A percentile compares a stretch with the other conserved stretches of the same genome.
phyloP scores from a whole-genome alignment of 2,797 vertebrate species.

The Mormyrops boulengeri region DNA sequence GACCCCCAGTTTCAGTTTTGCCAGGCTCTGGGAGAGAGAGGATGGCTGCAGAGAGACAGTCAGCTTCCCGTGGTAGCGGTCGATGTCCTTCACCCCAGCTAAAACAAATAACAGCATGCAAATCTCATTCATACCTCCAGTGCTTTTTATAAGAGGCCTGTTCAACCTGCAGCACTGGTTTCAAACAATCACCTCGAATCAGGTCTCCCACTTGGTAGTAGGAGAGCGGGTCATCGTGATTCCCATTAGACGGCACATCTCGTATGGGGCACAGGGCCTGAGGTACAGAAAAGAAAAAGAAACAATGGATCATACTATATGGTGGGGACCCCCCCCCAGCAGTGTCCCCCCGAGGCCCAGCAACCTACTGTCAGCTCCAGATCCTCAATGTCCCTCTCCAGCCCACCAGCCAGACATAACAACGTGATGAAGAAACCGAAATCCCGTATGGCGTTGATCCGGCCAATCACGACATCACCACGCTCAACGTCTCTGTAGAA shows the following conservation, averaged over 20 bases:
- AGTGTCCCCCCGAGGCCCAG: not conserved
- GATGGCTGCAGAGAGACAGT: constrained; percentile 76
- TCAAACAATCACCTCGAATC: constrained; percentile 70
- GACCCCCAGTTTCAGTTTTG: constrained; percentile 79
- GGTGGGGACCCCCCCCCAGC: not conserved
- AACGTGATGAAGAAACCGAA: constrained; percentile 94
- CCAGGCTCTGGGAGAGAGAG: constrained; percentile 65
- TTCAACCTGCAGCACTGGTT: not conserved
- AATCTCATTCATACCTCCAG: not conserved
- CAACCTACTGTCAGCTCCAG: constrained; percentile 83
- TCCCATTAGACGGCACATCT: constrained; percentile 88
- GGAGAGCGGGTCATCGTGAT: constrained; percentile 88
- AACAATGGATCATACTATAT: not conserved
- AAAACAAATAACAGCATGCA: not conserved
- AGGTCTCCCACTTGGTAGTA: constrained; percentile 92
- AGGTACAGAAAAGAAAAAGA: constrained; percentile 10
- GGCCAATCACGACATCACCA: constrained; percentile 84
- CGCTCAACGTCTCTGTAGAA: constrained; percentile 86
- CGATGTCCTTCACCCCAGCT: constrained; percentile 91
- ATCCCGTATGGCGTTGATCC: constrained; percentile 85
- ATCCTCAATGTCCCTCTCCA: constrained; percentile 78
- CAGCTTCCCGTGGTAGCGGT: constrained; percentile 91
- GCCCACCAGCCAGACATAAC: constrained; percentile 77
- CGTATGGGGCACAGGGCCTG: constrained; percentile 87
- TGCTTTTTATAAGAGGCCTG: not conserved